phyloP scores from a whole-genome alignment of 2,797 vertebrate genomes.

The Ispidina lecontei region DNA sequence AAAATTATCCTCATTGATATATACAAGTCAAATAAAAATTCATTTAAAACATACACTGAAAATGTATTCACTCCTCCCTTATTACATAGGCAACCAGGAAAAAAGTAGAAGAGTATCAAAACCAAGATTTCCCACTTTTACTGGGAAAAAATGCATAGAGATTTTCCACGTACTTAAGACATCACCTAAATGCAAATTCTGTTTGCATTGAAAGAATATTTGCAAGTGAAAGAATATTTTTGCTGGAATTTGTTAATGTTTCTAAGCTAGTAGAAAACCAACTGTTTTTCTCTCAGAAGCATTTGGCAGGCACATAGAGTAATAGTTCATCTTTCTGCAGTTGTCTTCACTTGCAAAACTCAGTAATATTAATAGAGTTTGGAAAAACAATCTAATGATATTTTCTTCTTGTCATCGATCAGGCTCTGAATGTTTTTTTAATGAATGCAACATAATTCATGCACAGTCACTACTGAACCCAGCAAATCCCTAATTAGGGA shows the following conservation, averaged over 20 bases:
- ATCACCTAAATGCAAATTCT: background rate
- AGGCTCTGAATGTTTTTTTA: slow-evolving; percentile 57
- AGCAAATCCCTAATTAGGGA: slow-evolving; percentile 75
- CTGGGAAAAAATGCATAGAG: background rate
- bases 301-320: background rate
- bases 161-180: background rate
- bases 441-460: slow-evolving; percentile 71
- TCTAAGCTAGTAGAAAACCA: background rate
- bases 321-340: background rate
- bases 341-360: background rate
- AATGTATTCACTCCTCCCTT: background rate
- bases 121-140: background rate
- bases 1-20: background rate
- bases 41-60: background rate
- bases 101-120: background rate
- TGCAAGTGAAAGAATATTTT: background rate
- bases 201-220: background rate
- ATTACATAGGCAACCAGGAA: background rate
- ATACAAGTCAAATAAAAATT: background rate
- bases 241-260: background rate
- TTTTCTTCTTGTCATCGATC: background rate
- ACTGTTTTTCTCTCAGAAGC: background rate
- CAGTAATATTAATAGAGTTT: background rate
- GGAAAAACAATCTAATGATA: background rate
- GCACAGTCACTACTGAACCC: slow-evolving; percentile 73